Percentiles rank a stretch among this genome's conserved stretches.
Conservation (phyloP, 1,140 invertebrate genomes). For the honey bee (Apis mellifera) region Amel_HAv3.1 CM009943.2:8191501-8192000, state of each 20-base stretch:
- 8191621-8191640: constrained; percentile 14
- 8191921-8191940: too few relatives aligned
- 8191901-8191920: neutral
- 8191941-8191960: neutral
- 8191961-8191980: too few relatives aligned
- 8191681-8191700: neutral
- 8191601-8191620: constrained; percentile 56
- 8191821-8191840: neutral
- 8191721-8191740: neutral
- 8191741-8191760: neutral
- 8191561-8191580: constrained; percentile 57
- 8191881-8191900: neutral
- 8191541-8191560: constrained; percentile 62
- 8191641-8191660: constrained; percentile 33
- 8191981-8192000: too few relatives aligned
- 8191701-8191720: neutral
- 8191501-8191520: constrained; percentile 67
- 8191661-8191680: constrained; percentile 39
- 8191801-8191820: neutral
- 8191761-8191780: neutral
- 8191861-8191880: neutral
- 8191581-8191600: constrained; percentile 62
- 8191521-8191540: constrained; percentile 16
- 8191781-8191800: too few relatives aligned
- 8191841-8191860: neutral